A percentile compares a stretch with the other conserved stretches of the same genome.
Evolutionary conservation across 2,888 invertebrate genomes (phyloP).

Genomic region (Drosophila histrio): DNA sequence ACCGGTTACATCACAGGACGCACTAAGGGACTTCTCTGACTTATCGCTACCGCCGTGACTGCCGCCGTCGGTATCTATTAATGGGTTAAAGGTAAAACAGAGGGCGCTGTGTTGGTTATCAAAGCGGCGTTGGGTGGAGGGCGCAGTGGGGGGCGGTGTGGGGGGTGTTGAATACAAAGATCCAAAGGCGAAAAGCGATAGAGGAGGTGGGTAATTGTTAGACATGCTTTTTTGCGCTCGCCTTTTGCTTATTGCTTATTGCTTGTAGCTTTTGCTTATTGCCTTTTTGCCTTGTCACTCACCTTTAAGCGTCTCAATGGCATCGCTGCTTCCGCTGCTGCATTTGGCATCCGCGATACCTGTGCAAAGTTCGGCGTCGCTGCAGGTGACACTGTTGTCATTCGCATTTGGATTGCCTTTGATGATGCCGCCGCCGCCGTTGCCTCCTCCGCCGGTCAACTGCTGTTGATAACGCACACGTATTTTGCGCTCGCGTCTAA

Average conservation of each 20-base stretch:
- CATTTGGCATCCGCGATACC: conserved; percentile 45
- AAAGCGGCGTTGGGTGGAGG: conserved; percentile 58
- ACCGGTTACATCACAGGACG: conserved; percentile 73
- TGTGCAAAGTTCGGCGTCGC: conserved; percentile 53
- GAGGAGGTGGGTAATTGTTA: conserved; percentile 39
- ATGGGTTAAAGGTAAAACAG: conserved; percentile 65
- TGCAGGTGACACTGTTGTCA: conserved; percentile 57
- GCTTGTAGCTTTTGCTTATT: conserved; percentile 16
- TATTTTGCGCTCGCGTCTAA: conserved; percentile 94
- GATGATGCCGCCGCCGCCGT: conserved; percentile 75
- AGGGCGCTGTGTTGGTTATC: conserved; percentile 81
- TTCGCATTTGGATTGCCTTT: conserved; percentile 85
- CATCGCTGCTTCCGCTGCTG: conserved; percentile 62
- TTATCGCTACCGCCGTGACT: conserved; percentile 82
- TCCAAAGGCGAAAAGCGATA: conserved; percentile 16
- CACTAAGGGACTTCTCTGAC: conserved; percentile 81
- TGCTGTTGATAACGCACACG: conserved; percentile 94
- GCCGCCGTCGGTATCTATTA: conserved; percentile 82
- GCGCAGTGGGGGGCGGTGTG: neutral
- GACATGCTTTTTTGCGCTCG: conserved; percentile 46
- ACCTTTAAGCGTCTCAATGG: conserved; percentile 67
- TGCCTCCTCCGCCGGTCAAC: conserved; percentile 85
- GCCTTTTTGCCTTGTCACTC: conserved; percentile 56
- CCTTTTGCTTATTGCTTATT: neutral
- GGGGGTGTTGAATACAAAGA: neutral